These are phyloP conservation scores for Aleadryas rufinucha DNA, from an alignment of 2,113 vertebrate genomes.

Conservation along the genomic window DNA sequence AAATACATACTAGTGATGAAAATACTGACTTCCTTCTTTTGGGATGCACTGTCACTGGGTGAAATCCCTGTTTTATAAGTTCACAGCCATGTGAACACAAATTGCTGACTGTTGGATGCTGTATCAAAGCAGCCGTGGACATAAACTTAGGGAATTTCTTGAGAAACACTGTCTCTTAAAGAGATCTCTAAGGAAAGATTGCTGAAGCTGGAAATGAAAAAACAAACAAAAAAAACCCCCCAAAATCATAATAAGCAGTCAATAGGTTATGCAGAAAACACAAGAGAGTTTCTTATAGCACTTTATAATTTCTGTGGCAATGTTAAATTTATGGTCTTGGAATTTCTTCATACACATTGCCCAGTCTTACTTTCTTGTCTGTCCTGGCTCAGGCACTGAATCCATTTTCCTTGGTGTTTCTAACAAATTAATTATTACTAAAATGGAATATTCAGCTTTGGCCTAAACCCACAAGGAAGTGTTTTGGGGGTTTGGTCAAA, in stretches of 20 bases:
- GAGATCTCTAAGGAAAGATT: background rate
- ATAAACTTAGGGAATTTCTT: background rate
- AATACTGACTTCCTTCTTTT: background rate
- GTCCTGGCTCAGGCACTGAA: background rate
- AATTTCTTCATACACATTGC: background rate
- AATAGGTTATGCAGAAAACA: background rate
- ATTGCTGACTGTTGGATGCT: background rate
- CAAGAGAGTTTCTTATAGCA: background rate
- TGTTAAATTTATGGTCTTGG: background rate
- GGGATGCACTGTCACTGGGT: background rate
- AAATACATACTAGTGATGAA: background rate
- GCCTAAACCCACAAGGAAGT: background rate
- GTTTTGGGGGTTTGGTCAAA: background rate
- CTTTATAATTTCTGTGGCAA: background rate
- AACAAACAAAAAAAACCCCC: fast-evolving
- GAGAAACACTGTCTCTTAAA: background rate
- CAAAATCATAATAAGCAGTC: background rate
- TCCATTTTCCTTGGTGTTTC: background rate
- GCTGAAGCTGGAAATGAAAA: background rate
- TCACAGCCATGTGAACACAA: background rate
- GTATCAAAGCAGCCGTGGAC: background rate
- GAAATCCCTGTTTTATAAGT: background rate
- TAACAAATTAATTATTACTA: background rate
- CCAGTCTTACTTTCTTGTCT: background rate
- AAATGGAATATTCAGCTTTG: background rate